Conservation (phyloP, 2,797 vertebrate genomes). For the Phoxinus dragarum region DNA sequence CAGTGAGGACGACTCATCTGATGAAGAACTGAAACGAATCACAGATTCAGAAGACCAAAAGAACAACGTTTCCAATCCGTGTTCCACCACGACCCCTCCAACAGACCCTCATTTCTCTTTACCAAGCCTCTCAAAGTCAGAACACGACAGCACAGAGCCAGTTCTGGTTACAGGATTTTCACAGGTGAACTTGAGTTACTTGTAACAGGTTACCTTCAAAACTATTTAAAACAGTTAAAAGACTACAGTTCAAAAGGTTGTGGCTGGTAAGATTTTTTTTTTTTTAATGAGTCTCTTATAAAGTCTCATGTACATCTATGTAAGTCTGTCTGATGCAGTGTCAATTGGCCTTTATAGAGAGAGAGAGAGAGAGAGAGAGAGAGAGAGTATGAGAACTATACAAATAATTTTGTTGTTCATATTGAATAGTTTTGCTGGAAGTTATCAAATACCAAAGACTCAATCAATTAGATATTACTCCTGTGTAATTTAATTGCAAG, state of each 20-base stretch:
- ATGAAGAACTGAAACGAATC: constrained; percentile 64
- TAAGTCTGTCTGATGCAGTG: background rate
- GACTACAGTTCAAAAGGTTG: too few relatives aligned
- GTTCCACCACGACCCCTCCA: background rate
- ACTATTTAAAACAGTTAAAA: background rate
- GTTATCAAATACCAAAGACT: constrained; percentile 61
- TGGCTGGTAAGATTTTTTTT: too few relatives aligned
- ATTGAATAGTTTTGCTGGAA: constrained; percentile 39
- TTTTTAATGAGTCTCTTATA: too few relatives aligned
- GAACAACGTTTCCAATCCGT: constrained; percentile 35
- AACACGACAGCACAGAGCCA: constrained; percentile 50
- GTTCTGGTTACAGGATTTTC: constrained; percentile 61
- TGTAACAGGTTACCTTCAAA: background rate
- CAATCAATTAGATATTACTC: constrained; percentile 68
- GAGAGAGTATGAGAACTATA: background rate
- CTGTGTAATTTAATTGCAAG: constrained; percentile 65
- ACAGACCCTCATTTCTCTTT: constrained; percentile 25
- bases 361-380: constrained; percentile 4
- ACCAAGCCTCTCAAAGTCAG: background rate
- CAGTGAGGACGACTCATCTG: constrained; percentile 66
- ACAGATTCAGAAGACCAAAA: constrained; percentile 42
- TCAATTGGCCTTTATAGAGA: constrained; percentile 20
- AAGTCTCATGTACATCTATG: too few relatives aligned
- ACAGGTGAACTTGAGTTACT: constrained; percentile 63
- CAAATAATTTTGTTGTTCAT: constrained; percentile 9